Base-by-base conservation (phyloP, 2,113 vertebrate genomes). In the Thermophis baileyi region DNA sequence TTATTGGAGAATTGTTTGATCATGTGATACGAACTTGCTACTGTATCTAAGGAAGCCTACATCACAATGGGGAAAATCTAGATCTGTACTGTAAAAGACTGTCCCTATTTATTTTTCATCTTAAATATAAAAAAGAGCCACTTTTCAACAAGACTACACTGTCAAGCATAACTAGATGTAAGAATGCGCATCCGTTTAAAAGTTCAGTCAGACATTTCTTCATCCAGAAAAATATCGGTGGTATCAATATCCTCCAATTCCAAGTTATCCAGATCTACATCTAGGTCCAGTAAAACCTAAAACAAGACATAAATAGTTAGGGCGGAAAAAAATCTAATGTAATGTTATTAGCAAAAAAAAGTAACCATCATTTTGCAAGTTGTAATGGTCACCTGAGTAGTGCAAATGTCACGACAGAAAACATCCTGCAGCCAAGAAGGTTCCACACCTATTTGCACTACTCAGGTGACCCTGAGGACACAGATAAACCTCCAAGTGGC, bases 211-310 rank as follows among this genome's bases (percentile, higher is more conserved):
- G 98, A 96, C 96, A 99, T 99, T 90, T 99, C 99, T 94, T 99
- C 99, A 95, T 99, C 99, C 51, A 99, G 97, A 95, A 99, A 99
- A 94, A 99, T 98, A 93, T 99, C 99, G 96, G 99, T 98, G 96
- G 99, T 99, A 96, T 99, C 99, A 55, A 99, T 99, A 96, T 99
- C 99, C 22, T 99, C 99, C 95, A 99, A 97, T 89, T 99, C 99
- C 97, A 99, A 97, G 97, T 99, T 99, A 98, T 99, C 99, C 89
- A 99, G 96, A 94, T 99, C 99, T 90, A 98, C 98, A 55, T 99
- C 99, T 74, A 99, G 97, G 63, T 99, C 99, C 27, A 99, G 98
- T 96, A 99, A 97, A 91, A 91, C 97, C 99, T 99, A 92, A 46
- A 89, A 54, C 95, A 69, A 87, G 24, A 91, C 93, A 49, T 93